Percentiles rank a stretch among this genome's conserved stretches.
Evolutionary conservation across 2,888 invertebrate species (phyloP).

Genomic region (Miltochrista miniata): DNA sequence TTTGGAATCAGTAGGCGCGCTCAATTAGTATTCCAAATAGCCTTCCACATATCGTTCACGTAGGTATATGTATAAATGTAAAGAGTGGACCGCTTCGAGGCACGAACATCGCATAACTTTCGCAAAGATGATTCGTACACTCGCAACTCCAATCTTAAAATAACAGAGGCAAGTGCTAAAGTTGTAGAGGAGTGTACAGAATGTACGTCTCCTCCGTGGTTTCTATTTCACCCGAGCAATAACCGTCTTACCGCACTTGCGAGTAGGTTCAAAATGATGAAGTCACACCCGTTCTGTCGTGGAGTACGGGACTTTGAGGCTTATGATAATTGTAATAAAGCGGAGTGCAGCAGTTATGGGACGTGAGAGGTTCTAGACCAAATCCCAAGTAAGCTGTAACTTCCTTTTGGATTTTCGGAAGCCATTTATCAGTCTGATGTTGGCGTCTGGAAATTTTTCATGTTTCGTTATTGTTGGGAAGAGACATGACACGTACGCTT

Average conservation of each 20-base stretch:
- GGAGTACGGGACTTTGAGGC: slow-evolving; percentile 83
- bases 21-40: slow-evolving; percentile 83
- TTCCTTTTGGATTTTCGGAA: slow-evolving; percentile 85
- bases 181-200: slow-evolving; percentile 59
- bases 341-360: slow-evolving; percentile 84
- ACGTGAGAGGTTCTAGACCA: slow-evolving; percentile 84
- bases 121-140: slow-evolving; percentile 52
- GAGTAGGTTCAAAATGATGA: slow-evolving; percentile 82
- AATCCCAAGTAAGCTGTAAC: slow-evolving; percentile 85
- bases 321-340: slow-evolving; percentile 84
- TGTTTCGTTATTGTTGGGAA: slow-evolving; percentile 81
- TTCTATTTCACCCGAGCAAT: slow-evolving; percentile 81
- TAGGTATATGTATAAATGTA: slow-evolving; percentile 69
- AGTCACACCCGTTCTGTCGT: slow-evolving; percentile 62
- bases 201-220: slow-evolving; percentile 71
- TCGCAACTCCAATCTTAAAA: slow-evolving; percentile 69
- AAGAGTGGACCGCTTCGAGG: slow-evolving; percentile 78
- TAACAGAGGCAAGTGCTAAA: slow-evolving; percentile 66
- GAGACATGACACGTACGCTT: slow-evolving; percentile 74
- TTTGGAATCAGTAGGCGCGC: slow-evolving; percentile 63
- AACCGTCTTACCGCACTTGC: slow-evolving; percentile 77
- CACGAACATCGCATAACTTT: slow-evolving; percentile 81
- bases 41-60: slow-evolving; percentile 79
- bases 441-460: slow-evolving; percentile 84
- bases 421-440: slow-evolving; percentile 85